Evolutionary conservation across 2,888 invertebrate species (phyloP), one percentile per base, ranked within the genome.

Genomic region (Ormyrus labotus): DNA sequence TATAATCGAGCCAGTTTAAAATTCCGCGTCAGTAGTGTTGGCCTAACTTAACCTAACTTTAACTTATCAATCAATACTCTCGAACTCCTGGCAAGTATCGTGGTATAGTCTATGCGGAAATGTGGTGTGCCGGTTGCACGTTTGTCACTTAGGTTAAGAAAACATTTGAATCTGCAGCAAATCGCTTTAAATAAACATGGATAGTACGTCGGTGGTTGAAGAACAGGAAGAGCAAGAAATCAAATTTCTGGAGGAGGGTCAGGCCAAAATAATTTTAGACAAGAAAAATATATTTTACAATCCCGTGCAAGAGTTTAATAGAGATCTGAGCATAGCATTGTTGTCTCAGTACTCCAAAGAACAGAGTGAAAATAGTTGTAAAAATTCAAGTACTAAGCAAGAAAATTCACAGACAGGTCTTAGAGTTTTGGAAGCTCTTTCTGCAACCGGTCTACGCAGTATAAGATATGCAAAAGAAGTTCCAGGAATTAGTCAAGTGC

Each of bases 241-340:
- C 34, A 34, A 34, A 34, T 34, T 80, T 19, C 64, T 82, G 10
- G 47, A 91, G 72, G 98, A 98, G 92, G 97, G 97, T 0, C 92
- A 94, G 86, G 97, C 97, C 0, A 94, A 94, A 88, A 95, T 98
- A 82, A 91, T 94, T 73, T 93, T 96, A 1, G 92, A 92, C 64
- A 91, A 92, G 1, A 94, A 95, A 57, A 95, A 95, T 88, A 98
- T 99, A 0, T 99, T 99, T 91, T 99, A 99, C 89, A 99, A 99
- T 92, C 97, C 99, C 0, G 99, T 99, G 0, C 98, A 99, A 91
- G 98, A 99, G 91, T 99, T 99, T 88, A 99, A 99, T 90, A 93
- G 99, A 83, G 99, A 99, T 92, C 92, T 99, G 70, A 96, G 96
- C 88, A 93, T 96, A 85, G 93, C 95, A 6, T 96, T 95, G 0